Evolutionary conservation across 2,113 vertebrate species (phyloP).

Genomic region (Callopanchax toddi): DNA sequence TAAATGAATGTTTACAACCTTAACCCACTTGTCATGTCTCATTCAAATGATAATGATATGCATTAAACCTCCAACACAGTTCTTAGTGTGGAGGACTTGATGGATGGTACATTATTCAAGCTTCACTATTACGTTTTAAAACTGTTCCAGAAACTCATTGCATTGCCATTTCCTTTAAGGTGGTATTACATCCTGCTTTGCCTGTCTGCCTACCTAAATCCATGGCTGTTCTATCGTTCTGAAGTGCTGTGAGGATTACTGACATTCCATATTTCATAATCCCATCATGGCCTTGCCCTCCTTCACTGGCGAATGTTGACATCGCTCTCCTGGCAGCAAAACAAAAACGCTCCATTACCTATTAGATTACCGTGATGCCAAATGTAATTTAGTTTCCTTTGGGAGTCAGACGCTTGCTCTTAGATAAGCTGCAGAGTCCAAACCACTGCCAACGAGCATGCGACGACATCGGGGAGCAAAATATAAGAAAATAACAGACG

Average conservation of each 20-base stretch:
- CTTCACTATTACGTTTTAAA: constrained; percentile 33
- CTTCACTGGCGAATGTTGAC: constrained; percentile 32
- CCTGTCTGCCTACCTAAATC: constrained; percentile 13
- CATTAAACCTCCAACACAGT: constrained; percentile 40
- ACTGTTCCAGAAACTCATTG: constrained; percentile 38
- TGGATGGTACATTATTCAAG: constrained; percentile 19
- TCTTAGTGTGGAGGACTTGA: background rate
- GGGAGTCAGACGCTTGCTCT: constrained; percentile 57
- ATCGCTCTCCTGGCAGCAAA: constrained; percentile 42
- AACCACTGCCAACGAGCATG: constrained; percentile 25
- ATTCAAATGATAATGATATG: constrained; percentile 52
- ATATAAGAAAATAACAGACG: constrained; percentile 34
- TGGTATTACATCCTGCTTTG: constrained; percentile 15
- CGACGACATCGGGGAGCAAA: constrained; percentile 17
- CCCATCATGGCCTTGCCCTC: constrained; percentile 47
- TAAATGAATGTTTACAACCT: constrained; percentile 28
- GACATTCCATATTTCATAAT: constrained; percentile 61
- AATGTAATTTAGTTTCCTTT: constrained; percentile 62
- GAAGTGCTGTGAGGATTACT: constrained; percentile 54
- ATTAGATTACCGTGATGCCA: constrained; percentile 63
- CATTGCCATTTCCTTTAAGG: constrained; percentile 32
- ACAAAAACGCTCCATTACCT: constrained; percentile 56
- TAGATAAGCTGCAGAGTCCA: constrained; percentile 31
- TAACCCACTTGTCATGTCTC: constrained; percentile 38
- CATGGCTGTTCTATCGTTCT: constrained; percentile 27